These are phyloP conservation scores for zebrafish (Danio rerio) DNA, from an alignment of 2,113 vertebrate species.

Conservation along the genomic window GRCz12tu NC_133184.1:20561501-20562000, in stretches of 20 bases:
- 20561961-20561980: slow-evolving; percentile 17
- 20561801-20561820: slow-evolving; percentile 10
- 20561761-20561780: slow-evolving; percentile 43
- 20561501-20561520: too few relatives aligned
- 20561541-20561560: too few relatives aligned
- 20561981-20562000: slow-evolving; percentile 34
- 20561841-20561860: slow-evolving; percentile 57
- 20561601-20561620: too few relatives aligned
- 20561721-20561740: background rate
- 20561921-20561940: slow-evolving; percentile 29
- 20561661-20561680: background rate
- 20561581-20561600: too few relatives aligned
- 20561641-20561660: background rate
- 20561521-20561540: too few relatives aligned
- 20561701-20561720: background rate
- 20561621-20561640: too few relatives aligned
- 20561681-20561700: background rate
- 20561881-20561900: slow-evolving; percentile 62
- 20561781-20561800: slow-evolving; percentile 42
- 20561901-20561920: slow-evolving; percentile 35
- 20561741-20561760: slow-evolving; percentile 46
- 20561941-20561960: slow-evolving; percentile 53
- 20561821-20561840: slow-evolving; percentile 53
- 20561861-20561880: slow-evolving; percentile 55
- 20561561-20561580: too few relatives aligned